Conservation (phyloP, 2,797 vertebrate species). For the Acropternis orthonyx region DNA sequence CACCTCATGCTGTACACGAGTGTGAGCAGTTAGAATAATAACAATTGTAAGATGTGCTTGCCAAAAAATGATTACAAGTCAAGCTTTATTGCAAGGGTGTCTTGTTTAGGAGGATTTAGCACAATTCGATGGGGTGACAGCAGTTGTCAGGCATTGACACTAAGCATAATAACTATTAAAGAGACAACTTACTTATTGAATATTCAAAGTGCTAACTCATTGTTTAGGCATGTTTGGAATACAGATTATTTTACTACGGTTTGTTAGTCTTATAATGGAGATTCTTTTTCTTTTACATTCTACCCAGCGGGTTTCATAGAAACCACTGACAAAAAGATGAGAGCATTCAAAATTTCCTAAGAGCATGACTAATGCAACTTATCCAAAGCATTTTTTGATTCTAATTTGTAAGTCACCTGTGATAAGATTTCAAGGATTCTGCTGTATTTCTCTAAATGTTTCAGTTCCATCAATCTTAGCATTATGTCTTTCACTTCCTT, state of each 20-base stretch:
- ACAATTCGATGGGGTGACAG: constrained; percentile 31
- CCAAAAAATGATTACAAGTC: constrained; percentile 53
- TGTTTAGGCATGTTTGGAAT: background rate
- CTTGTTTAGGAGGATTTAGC: constrained; percentile 65
- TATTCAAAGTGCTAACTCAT: background rate
- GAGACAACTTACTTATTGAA: constrained; percentile 33
- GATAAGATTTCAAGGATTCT: background rate
- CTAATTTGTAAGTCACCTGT: background rate
- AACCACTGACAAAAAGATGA: background rate
- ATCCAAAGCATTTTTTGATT: background rate
- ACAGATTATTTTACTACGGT: background rate
- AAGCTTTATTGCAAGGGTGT: constrained; percentile 56
- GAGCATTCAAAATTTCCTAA: background rate
- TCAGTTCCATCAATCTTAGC: background rate
- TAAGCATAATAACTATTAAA: constrained; percentile 35
- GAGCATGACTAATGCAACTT: background rate
- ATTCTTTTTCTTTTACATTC: background rate
- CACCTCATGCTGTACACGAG: constrained; percentile 5
- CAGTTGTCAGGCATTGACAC: constrained; percentile 56
- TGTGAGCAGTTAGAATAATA: constrained; percentile 30
- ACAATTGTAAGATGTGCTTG: constrained; percentile 14
- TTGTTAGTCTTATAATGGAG: background rate
- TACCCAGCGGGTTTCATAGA: background rate
- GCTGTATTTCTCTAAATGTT: background rate
- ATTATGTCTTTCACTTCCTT: background rate